Conservation (phyloP, 2,888 invertebrate species). For the Archips xylosteana region DNA sequence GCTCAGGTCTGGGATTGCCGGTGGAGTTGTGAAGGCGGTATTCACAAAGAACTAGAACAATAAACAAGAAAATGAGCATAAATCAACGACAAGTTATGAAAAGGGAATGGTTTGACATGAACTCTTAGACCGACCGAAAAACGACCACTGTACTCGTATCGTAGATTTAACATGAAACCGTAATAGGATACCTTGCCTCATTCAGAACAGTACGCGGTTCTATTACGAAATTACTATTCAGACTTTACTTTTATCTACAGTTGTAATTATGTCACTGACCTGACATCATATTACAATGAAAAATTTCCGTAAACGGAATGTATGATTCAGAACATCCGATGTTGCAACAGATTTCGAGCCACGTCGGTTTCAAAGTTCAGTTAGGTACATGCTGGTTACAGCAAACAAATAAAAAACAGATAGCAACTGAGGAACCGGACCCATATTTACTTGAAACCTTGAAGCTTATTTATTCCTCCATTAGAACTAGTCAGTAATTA, state of each 20-base stretch:
- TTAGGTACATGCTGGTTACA: slow-evolving; percentile 3
- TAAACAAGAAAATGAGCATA: not conserved
- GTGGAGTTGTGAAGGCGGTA: slow-evolving; percentile 38
- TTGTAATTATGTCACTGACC: slow-evolving; percentile 17
- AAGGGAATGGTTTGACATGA: no score
- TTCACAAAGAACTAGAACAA: slow-evolving; percentile 52
- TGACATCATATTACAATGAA: not conserved
- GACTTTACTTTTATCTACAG: not conserved
- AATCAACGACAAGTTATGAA: not conserved
- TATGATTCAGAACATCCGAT: slow-evolving; percentile 26
- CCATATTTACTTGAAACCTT: slow-evolving; percentile 1
- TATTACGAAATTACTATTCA: not conserved
- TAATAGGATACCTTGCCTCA: not conserved
- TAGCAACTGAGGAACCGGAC: slow-evolving; percentile 25
- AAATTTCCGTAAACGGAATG: slow-evolving; percentile 17
- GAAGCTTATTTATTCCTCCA: not conserved
- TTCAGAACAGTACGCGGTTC: not conserved
- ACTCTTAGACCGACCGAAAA: no score
- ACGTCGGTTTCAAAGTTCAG: slow-evolving; percentile 35
- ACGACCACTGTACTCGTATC: no score
- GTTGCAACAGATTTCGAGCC: slow-evolving; percentile 15
- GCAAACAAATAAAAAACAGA: not conserved
- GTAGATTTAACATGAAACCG: not conserved
- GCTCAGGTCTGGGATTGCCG: slow-evolving; percentile 49
- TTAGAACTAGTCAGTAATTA: not conserved